These are phyloP conservation scores for Mya arenaria DNA, from an alignment of 1,140 invertebrate species.

Conservation along the genomic window DNA sequence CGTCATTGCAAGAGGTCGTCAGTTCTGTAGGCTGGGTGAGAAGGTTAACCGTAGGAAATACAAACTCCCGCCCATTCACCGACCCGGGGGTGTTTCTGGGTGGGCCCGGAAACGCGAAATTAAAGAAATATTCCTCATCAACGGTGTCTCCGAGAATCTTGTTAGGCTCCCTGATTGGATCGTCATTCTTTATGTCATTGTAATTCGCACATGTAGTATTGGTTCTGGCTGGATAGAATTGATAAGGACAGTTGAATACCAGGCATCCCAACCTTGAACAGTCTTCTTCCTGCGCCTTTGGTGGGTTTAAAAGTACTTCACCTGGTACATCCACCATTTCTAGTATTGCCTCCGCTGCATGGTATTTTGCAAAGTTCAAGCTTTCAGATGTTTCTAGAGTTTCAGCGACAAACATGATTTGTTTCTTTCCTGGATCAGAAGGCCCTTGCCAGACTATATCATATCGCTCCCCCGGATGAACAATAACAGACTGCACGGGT, in stretches of 20 bases:
- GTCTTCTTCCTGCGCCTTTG: neutral
- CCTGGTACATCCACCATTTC: neutral
- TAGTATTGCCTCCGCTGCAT: conserved; percentile 13
- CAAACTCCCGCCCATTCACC: conserved; percentile 56
- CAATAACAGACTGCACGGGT: conserved; percentile 19
- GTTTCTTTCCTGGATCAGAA: neutral
- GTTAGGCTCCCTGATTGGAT: neutral
- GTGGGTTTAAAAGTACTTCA: neutral
- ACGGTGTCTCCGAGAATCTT: neutral
- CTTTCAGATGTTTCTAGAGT: conserved; percentile 3
- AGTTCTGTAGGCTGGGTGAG: conserved; percentile 39
- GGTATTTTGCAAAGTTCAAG: neutral
- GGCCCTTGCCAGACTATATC: conserved; percentile 1
- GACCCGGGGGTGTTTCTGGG: conserved; percentile 53
- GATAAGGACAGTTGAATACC: conserved; percentile 59
- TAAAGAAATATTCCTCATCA: conserved; percentile 40
- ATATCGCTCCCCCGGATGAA: conserved; percentile 52
- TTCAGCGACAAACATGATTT: neutral
- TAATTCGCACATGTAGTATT: neutral
- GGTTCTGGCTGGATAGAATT: conserved; percentile 6
- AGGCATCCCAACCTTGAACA: neutral
- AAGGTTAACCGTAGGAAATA: conserved; percentile 24
- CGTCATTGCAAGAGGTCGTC: conserved; percentile 2
- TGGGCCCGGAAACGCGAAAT: conserved; percentile 56
- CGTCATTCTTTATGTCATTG: conserved; percentile 46